These are phyloP conservation scores for Meleagris gallopavo DNA, from an alignment of 2,113 vertebrate genomes.

Conservation along the genomic window DNA sequence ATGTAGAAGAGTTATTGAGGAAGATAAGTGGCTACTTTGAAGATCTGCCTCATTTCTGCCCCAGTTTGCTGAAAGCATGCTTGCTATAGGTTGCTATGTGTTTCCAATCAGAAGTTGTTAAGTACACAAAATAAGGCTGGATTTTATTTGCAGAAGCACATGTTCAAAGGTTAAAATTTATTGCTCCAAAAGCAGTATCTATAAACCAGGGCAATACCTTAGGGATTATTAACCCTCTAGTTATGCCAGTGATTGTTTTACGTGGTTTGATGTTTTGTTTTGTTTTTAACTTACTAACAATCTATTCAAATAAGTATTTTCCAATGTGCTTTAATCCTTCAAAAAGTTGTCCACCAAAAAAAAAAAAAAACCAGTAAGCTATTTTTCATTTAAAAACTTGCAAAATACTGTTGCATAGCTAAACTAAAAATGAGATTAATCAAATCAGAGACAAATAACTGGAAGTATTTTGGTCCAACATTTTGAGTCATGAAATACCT, in stretches of 20 bases:
- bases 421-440: background rate
- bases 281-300: background rate
- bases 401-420: background rate
- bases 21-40: conserved; percentile 75
- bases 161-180: conserved; percentile 74
- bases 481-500: background rate
- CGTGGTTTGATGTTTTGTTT: background rate
- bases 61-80: conserved; percentile 60
- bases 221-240: conserved; percentile 68
- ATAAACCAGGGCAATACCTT: conserved; percentile 56
- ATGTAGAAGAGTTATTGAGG: conserved; percentile 66
- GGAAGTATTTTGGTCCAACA: background rate
- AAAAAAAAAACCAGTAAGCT: background rate
- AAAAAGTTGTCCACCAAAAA: background rate
- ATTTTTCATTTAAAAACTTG: background rate
- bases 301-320: background rate
- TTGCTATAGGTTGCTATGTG: conserved; percentile 65
- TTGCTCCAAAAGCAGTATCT: conserved; percentile 70
- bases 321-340: conserved; percentile 12
- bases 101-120: conserved; percentile 69
- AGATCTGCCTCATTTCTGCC: conserved; percentile 63
- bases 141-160: conserved; percentile 72
- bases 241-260: conserved; percentile 35
- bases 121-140: conserved; percentile 73
- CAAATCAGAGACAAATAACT: background rate